phyloP scores from a whole-genome alignment of 1,140 invertebrate species.

The Hyles euphorbiae region DNA sequence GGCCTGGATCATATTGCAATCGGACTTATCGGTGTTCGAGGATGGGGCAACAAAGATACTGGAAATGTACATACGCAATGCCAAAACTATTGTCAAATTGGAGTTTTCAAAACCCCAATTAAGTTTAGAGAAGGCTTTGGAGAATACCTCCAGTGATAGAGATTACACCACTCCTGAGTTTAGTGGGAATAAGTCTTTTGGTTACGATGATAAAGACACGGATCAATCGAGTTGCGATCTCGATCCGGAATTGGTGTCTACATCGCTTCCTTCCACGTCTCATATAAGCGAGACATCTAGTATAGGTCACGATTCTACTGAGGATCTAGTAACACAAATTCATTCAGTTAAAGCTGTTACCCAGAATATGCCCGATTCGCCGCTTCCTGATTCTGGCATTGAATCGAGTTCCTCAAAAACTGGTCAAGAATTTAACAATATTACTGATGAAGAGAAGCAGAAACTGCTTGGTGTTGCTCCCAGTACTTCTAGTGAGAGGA shows the following conservation, averaged over 20 bases:
- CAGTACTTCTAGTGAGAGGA: constrained; percentile 37
- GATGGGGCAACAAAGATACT: constrained; percentile 84
- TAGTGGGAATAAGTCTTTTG: constrained; percentile 49
- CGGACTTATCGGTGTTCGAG: constrained; percentile 82
- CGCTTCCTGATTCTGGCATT: constrained; percentile 67
- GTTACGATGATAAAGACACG: constrained; percentile 48
- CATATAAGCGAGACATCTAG: constrained; percentile 71
- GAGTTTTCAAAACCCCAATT: constrained; percentile 76
- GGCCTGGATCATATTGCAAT: constrained; percentile 92
- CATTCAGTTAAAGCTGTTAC: constrained; percentile 35
- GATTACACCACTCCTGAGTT: constrained; percentile 67
- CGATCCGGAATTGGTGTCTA: constrained; percentile 71
- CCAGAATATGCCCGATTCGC: constrained; percentile 69
- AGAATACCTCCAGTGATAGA: constrained; percentile 54
- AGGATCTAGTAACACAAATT: constrained; percentile 71
- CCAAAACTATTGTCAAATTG: constrained; percentile 71
- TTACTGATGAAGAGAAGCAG: constrained; percentile 95
- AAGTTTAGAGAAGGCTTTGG: constrained; percentile 80
- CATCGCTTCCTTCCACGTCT: constrained; percentile 69
- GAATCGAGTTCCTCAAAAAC: constrained; percentile 62
- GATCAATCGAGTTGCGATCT: constrained; percentile 72
- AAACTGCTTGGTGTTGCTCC: constrained; percentile 77
- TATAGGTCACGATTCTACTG: constrained; percentile 69
- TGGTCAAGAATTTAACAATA: constrained; percentile 78
- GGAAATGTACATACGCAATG: constrained; percentile 80